Evolutionary conservation across 2,113 vertebrate species (phyloP).

Genomic region (Notiomystis cincta): DNA sequence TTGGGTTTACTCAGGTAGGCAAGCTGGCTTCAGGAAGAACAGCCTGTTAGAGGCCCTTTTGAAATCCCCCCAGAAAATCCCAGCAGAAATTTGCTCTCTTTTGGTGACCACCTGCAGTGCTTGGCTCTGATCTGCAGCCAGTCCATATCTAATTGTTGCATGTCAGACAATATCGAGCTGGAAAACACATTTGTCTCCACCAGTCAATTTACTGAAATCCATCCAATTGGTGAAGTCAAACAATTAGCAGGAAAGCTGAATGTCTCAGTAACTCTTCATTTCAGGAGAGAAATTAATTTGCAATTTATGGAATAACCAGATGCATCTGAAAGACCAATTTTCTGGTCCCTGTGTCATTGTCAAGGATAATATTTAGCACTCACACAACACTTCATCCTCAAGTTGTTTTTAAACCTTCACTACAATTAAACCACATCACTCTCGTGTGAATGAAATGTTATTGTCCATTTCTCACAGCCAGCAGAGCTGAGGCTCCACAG

Average conservation of each 20-base stretch:
- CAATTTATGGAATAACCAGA: slow-evolving; percentile 11
- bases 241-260: slow-evolving; percentile 1
- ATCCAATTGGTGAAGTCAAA: not conserved
- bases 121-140: not conserved
- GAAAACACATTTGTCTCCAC: not conserved
- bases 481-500: not conserved
- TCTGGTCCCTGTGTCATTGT: not conserved
- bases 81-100: not conserved
- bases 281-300: not conserved
- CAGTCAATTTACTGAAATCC: not conserved
- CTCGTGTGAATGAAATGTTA: not conserved
- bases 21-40: not conserved
- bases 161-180: not conserved
- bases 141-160: not conserved
- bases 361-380: not conserved
- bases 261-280: not conserved
- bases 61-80: not conserved
- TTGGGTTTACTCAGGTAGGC: not conserved
- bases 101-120: not conserved
- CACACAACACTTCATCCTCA: not conserved
- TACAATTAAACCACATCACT: slow-evolving; percentile 5
- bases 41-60: not conserved
- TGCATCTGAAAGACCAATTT: not conserved
- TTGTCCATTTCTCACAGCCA: not conserved
- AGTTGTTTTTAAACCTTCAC: slow-evolving; percentile 19